phyloP scores from a whole-genome alignment of 2,797 vertebrate species.

The Pseudochaenichthys georgianus region DNA sequence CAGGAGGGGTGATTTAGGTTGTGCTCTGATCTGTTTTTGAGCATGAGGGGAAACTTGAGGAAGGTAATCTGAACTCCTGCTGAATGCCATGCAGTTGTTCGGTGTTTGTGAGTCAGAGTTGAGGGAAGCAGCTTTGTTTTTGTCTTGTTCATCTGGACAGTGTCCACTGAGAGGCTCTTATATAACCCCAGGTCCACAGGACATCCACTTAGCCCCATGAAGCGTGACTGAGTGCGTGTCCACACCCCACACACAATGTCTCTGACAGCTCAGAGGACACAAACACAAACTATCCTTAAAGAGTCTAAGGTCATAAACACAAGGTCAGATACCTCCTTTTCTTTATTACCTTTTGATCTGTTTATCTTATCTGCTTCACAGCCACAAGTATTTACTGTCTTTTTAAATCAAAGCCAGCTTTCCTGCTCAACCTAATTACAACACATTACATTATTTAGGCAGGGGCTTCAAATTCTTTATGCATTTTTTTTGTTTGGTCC shows the following conservation, averaged over 20 bases:
- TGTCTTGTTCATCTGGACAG: conserved; percentile 76
- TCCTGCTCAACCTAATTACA: neutral
- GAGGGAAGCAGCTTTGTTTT: conserved; percentile 75
- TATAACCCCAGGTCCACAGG: conserved; percentile 68
- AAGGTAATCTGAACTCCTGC: conserved; percentile 29
- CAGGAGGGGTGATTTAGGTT: neutral
- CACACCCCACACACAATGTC: conserved; percentile 17
- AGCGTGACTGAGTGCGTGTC: conserved; percentile 67
- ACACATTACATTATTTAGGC: neutral
- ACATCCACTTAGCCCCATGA: conserved; percentile 74
- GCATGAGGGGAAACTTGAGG: neutral
- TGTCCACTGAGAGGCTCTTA: conserved; percentile 73
- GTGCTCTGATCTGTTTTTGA: conserved; percentile 20
- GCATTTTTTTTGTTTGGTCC: neutral
- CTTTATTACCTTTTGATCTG: neutral
- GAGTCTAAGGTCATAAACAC: neutral
- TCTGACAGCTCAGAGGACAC: conserved; percentile 24
- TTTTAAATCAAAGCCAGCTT: neutral
- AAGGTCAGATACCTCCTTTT: neutral
- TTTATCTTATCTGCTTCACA: neutral
- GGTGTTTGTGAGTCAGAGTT: conserved; percentile 59
- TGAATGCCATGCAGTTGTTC: conserved; percentile 45
- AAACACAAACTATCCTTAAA: conserved; percentile 5
- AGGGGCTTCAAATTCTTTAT: neutral
- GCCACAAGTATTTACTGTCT: conserved; percentile 2